These are phyloP conservation scores for Colossoma macropomum DNA, from an alignment of 2,113 vertebrate species.

Conservation along the genomic window DNA sequence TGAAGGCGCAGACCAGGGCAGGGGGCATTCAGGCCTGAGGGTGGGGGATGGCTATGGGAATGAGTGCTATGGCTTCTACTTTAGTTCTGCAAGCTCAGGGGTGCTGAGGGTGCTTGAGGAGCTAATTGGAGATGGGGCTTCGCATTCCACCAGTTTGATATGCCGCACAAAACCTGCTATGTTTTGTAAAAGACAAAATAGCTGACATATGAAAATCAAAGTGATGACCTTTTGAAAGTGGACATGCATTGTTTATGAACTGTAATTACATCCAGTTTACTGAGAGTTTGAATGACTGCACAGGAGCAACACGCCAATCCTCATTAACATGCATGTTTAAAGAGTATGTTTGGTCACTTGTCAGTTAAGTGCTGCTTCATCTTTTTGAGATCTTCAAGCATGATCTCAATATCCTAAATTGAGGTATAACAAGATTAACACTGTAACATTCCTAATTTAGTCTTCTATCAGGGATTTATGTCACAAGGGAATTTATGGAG, in stretches of 20 bases:
- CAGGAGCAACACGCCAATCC: conserved; percentile 73
- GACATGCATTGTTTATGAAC: conserved; percentile 64
- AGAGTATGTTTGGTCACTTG: conserved; percentile 75
- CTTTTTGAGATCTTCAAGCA: conserved; percentile 61
- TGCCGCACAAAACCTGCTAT: conserved; percentile 72
- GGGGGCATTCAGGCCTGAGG: conserved; percentile 39
- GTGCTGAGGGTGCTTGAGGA: conserved; percentile 79
- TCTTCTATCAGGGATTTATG: neutral
- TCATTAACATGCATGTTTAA: conserved; percentile 83
- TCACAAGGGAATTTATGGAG: conserved; percentile 57
- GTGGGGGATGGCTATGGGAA: conserved; percentile 62
- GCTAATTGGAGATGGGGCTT: conserved; percentile 74
- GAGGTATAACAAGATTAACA: neutral
- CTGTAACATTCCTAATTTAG: neutral
- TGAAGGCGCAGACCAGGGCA: conserved; percentile 74
- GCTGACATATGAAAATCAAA: conserved; percentile 2
- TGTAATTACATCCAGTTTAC: conserved; percentile 69
- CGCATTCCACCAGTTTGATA: conserved; percentile 75
- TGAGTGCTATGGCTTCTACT: conserved; percentile 75
- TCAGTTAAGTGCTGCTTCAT: conserved; percentile 63
- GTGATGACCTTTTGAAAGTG: conserved; percentile 59
- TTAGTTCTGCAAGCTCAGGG: conserved; percentile 78
- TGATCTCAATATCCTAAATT: conserved; percentile 43
- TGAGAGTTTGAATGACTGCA: conserved; percentile 76
- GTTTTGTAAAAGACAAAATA: conserved; percentile 65